Evolutionary conservation across 2,113 vertebrate genomes (phyloP).

Genomic region (Podarcis muralis): DNA sequence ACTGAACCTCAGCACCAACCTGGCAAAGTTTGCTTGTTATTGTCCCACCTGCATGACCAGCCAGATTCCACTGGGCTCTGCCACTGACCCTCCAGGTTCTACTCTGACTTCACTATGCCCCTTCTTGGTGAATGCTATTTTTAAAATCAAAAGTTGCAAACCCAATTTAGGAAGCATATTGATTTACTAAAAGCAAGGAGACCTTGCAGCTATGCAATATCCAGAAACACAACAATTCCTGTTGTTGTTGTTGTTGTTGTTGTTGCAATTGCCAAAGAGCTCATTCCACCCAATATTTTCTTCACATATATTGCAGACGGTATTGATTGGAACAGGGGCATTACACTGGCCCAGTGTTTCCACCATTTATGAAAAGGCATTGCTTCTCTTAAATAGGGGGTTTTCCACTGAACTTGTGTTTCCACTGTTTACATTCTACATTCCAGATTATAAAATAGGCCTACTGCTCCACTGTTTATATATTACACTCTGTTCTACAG

Average conservation of each 20-base stretch:
- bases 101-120: not conserved
- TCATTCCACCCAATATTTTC: not conserved
- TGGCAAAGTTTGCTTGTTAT: not conserved
- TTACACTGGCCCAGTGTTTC: not conserved
- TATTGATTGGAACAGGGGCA: not conserved
- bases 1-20: not conserved
- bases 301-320: not conserved
- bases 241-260: not conserved
- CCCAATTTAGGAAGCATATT: not conserved
- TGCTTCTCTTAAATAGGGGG: conserved; percentile 23
- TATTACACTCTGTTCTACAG: not conserved
- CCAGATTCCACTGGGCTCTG: too few species aligned
- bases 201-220: not conserved
- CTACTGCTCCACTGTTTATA: conserved; percentile 24
- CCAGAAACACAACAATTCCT: not conserved
- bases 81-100: not conserved
- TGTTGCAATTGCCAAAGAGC: not conserved
- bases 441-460: conserved; percentile 38
- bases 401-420: not conserved
- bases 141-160: not conserved
- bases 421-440: not conserved
- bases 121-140: not conserved
- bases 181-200: not conserved
- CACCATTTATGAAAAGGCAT: not conserved
- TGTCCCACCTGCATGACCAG: not conserved